phyloP scores from a whole-genome alignment of 2,888 invertebrate species.

The Onchidella celtica region DNA sequence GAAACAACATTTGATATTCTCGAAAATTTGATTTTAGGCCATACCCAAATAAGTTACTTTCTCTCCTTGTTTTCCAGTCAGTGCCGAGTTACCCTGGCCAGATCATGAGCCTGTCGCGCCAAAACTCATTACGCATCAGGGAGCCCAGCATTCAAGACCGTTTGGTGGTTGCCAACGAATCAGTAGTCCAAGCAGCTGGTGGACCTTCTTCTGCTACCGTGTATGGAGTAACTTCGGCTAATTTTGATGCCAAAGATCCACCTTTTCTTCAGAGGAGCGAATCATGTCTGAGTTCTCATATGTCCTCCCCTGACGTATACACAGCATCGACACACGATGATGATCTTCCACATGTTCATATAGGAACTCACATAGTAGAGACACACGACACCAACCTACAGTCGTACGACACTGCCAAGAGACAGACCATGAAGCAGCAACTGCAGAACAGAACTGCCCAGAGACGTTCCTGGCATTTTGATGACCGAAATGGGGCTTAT shows the following conservation, averaged over 20 bases:
- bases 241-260: slow-evolving; percentile 8
- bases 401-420: slow-evolving; percentile 25
- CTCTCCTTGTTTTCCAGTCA: too few relatives aligned
- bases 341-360: slow-evolving; percentile 1
- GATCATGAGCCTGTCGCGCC: slow-evolving; percentile 45
- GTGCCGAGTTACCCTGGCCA: slow-evolving; percentile 41
- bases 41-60: too few relatives aligned
- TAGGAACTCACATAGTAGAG: slow-evolving; percentile 30
- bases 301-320: slow-evolving; percentile 48
- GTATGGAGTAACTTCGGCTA: slow-evolving; percentile 18
- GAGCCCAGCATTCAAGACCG: slow-evolving; percentile 46
- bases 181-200: background rate
- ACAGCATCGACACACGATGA: slow-evolving; percentile 18
- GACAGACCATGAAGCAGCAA: slow-evolving; percentile 27
- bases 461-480: slow-evolving; percentile 49
- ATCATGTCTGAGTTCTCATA: slow-evolving; percentile 47
- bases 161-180: slow-evolving; percentile 30
- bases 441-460: slow-evolving; percentile 39
- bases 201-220: background rate
- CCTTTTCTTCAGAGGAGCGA: slow-evolving; percentile 35
- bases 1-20: too few relatives aligned
- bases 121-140: slow-evolving; percentile 27
- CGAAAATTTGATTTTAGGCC: too few relatives aligned
- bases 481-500: slow-evolving; percentile 43
- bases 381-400: slow-evolving; percentile 12